These are phyloP conservation scores for Drosophila ogumai DNA, from an alignment of 1,140 invertebrate species.

Conservation along the genomic window DNA sequence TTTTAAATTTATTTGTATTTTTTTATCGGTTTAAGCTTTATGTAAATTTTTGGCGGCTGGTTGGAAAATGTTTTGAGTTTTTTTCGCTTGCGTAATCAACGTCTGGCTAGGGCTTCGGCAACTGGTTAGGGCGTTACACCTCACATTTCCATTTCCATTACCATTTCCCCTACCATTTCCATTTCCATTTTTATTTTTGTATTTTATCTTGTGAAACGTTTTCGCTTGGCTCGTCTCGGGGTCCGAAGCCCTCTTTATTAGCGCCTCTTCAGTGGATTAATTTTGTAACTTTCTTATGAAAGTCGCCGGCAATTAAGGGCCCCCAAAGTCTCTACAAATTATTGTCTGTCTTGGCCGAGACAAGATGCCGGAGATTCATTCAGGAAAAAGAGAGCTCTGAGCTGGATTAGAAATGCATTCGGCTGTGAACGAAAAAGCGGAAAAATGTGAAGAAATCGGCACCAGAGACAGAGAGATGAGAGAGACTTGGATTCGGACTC, in stretches of 20 bases:
- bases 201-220: conserved; percentile 28
- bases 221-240: conserved; percentile 25
- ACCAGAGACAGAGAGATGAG: conserved; percentile 1
- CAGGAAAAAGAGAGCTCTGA: conserved; percentile 4
- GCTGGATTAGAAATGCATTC: conserved; percentile 47
- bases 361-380: conserved; percentile 24
- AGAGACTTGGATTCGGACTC: conserved; percentile 8
- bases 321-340: conserved; percentile 14
- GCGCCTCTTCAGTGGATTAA: conserved; percentile 42
- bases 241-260: conserved; percentile 28
- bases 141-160: conserved; percentile 28
- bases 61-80: conserved; percentile 26
- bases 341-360: conserved; percentile 3
- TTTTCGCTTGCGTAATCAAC: conserved; percentile 39
- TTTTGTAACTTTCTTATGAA: conserved; percentile 62
- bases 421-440: conserved; percentile 37
- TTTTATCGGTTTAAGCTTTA: conserved; percentile 11
- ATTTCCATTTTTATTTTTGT: conserved; percentile 9
- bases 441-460: conserved; percentile 33
- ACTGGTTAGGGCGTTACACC: conserved; percentile 34
- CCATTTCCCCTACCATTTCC: neutral
- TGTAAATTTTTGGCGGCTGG: conserved; percentile 34
- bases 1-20: neutral
- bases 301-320: conserved; percentile 51
- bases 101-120: conserved; percentile 1